A percentile compares a stretch with the other conserved stretches of the same genome.
Evolutionary conservation across 2,113 vertebrate species (phyloP).

Genomic region (Apus apus): DNA sequence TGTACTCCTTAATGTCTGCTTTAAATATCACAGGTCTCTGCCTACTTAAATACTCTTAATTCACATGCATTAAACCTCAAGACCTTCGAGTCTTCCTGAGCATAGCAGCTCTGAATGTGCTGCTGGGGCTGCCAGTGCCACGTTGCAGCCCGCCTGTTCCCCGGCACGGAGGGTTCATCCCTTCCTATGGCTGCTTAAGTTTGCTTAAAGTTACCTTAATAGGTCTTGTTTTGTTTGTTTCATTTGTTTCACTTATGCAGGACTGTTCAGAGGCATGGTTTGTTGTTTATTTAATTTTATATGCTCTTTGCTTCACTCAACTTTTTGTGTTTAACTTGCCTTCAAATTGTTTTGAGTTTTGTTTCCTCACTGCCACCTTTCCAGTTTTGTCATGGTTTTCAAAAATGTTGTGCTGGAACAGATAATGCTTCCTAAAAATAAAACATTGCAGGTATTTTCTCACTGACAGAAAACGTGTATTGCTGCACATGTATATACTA

Average conservation of each 20-base stretch:
- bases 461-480: accelerated
- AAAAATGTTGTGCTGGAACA: not conserved
- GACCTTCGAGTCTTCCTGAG: slow-evolving; percentile 10
- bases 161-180: not conserved
- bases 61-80: not conserved
- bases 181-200: slow-evolving; percentile 16
- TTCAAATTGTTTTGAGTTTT: not conserved
- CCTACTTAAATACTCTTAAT: slow-evolving; percentile 18
- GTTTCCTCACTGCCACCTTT: not conserved
- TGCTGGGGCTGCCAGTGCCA: not conserved
- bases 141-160: not conserved
- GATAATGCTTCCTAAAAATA: not conserved
- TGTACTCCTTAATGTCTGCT: not conserved
- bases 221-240: not conserved
- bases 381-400: not conserved
- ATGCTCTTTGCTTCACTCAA: not conserved
- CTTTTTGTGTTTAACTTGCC: not conserved
- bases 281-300: not conserved
- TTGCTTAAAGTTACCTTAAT: not conserved
- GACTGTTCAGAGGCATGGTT: not conserved
- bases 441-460: not conserved
- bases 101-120: not conserved
- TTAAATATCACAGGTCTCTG: slow-evolving; percentile 24
- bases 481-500: not conserved
- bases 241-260: not conserved